Percentiles rank a stretch among this genome's conserved stretches.
These are phyloP conservation scores for Bombus turneri DNA, from an alignment of 1,140 invertebrate species.

Conservation along the genomic window DNA sequence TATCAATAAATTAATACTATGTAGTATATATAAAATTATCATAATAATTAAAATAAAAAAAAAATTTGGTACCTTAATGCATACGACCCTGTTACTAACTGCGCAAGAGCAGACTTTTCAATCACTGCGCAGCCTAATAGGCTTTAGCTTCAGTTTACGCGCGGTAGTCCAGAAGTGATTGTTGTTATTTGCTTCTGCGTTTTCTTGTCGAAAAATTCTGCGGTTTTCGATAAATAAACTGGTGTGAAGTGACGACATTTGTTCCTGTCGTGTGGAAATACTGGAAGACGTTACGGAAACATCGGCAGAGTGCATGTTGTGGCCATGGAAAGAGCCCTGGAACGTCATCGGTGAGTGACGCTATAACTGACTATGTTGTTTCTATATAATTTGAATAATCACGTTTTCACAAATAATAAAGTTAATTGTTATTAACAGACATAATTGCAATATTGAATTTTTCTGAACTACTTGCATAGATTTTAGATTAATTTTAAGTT, in stretches of 20 bases:
- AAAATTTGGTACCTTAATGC: background rate
- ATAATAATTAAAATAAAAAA: background rate
- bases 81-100: background rate
- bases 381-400: background rate
- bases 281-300: background rate
- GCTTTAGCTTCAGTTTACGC: slow-evolving; percentile 28
- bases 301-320: slow-evolving; percentile 11
- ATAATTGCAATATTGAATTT: no score
- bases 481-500: no score
- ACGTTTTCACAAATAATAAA: background rate
- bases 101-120: background rate
- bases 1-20: background rate
- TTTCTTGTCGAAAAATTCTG: background rate
- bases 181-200: background rate
- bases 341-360: slow-evolving; percentile 25
- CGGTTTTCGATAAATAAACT: background rate
- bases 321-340: slow-evolving; percentile 18
- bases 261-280: background rate
- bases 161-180: background rate
- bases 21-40: background rate
- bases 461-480: background rate
- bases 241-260: background rate
- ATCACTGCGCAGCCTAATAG: background rate
- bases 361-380: background rate
- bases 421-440: no score